Conservation (phyloP, 2,888 invertebrate genomes). For the Hanleya hanleyi region DNA sequence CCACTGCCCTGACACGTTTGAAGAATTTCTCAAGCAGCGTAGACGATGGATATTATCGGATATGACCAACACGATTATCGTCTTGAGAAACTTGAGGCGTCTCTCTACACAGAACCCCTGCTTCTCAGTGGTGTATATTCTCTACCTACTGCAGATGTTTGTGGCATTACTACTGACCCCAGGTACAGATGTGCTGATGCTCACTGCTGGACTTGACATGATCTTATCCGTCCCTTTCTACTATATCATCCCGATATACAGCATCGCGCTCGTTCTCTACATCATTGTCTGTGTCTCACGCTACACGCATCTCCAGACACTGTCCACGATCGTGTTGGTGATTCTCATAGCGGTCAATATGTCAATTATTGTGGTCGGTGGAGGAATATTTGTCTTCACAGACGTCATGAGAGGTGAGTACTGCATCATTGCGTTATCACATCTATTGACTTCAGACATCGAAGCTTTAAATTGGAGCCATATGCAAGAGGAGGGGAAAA, state of each 20-base stretch:
- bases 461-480: no score
- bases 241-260: constrained; percentile 13
- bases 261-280: constrained; percentile 16
- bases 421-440: no score
- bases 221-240: constrained; percentile 22
- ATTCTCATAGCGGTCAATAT: constrained; percentile 39
- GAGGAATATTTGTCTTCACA: constrained; percentile 39
- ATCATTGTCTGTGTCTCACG: constrained; percentile 23
- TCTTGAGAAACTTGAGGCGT: constrained; percentile 38
- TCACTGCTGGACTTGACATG: constrained; percentile 45
- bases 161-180: constrained; percentile 47
- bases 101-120: constrained; percentile 39
- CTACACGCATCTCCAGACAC: constrained; percentile 28
- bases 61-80: constrained; percentile 48
- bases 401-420: constrained; percentile 41
- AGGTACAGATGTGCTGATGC: constrained; percentile 46
- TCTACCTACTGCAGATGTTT: constrained; percentile 50
- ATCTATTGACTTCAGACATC: no score
- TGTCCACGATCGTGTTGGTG: constrained; percentile 39
- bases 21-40: constrained; percentile 52
- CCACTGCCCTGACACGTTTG: constrained; percentile 49
- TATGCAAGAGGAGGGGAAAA: no score
- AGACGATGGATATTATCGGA: constrained; percentile 55
- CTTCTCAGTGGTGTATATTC: constrained; percentile 44
- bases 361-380: constrained; percentile 39